These are phyloP conservation scores for Noctua pronuba DNA, from an alignment of 2,888 invertebrate species.

Conservation along the genomic window DNA sequence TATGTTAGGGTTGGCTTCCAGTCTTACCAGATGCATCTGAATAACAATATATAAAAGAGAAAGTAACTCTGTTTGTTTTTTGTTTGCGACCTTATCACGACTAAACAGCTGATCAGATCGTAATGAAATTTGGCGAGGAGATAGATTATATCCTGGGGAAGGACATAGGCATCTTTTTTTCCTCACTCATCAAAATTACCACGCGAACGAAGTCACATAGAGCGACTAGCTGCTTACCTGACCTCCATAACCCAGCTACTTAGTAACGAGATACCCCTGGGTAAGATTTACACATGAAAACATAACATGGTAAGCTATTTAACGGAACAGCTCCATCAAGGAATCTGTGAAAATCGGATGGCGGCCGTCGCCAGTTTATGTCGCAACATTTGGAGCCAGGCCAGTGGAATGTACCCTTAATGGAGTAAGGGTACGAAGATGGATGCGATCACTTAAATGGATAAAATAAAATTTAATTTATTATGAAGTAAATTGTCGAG, in stretches of 20 bases:
- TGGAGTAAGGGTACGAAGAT: constrained; percentile 69
- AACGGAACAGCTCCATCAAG: constrained; percentile 34
- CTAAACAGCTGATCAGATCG: too few species aligned
- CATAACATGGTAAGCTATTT: background rate
- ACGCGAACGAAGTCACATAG: too few species aligned
- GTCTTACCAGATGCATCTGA: background rate
- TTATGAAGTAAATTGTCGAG: constrained; percentile 60
- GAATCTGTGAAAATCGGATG: constrained; percentile 61
- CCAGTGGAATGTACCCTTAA: constrained; percentile 77
- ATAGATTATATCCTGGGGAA: too few species aligned
- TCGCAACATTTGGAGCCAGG: constrained; percentile 73
- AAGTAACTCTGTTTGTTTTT: too few species aligned
- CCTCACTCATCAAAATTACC: too few species aligned
- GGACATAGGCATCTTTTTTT: too few species aligned
- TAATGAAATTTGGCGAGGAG: too few species aligned
- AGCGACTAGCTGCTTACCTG: background rate
- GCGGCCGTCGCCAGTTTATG: constrained; percentile 51
- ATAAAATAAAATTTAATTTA: constrained; percentile 64
- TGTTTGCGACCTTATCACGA: too few species aligned
- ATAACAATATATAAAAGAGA: too few species aligned
- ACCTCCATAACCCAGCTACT: background rate
- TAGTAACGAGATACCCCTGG: background rate
- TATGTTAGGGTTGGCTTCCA: background rate
- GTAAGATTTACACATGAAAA: background rate
- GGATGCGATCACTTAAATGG: constrained; percentile 65